Evolutionary conservation across 2,113 vertebrate species (phyloP).

Genomic region (Piaya cayana): DNA sequence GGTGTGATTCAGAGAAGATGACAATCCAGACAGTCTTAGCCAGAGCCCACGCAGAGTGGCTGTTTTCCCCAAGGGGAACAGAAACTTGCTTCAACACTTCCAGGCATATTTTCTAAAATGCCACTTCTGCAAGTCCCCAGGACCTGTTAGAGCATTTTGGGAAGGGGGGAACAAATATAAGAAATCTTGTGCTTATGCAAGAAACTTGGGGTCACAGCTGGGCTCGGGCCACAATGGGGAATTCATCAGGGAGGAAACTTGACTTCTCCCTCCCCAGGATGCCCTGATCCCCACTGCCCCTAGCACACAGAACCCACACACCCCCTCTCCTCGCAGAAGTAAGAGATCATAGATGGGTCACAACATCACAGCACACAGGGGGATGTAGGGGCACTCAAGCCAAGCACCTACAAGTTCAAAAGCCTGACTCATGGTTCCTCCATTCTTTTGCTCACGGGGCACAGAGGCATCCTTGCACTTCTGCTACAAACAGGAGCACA

Average conservation of each 20-base stretch:
- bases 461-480: neutral
- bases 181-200: neutral
- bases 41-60: neutral
- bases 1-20: neutral
- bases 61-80: conserved; percentile 49
- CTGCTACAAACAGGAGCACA: neutral
- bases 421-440: neutral
- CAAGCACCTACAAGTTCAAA: neutral
- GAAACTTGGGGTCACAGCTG: neutral
- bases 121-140: conserved; percentile 52
- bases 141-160: neutral
- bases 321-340: neutral
- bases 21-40: neutral
- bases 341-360: neutral
- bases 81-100: conserved; percentile 46
- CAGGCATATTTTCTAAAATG: conserved; percentile 29
- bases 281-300: neutral
- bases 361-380: neutral
- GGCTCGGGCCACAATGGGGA: neutral
- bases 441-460: neutral
- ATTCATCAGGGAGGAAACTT: neutral
- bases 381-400: neutral
- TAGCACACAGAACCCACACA: neutral
- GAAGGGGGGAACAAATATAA: neutral
- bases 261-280: neutral